Conservation (phyloP, 2,797 vertebrate genomes). For the Dendrocincla tyrannina region DNA sequence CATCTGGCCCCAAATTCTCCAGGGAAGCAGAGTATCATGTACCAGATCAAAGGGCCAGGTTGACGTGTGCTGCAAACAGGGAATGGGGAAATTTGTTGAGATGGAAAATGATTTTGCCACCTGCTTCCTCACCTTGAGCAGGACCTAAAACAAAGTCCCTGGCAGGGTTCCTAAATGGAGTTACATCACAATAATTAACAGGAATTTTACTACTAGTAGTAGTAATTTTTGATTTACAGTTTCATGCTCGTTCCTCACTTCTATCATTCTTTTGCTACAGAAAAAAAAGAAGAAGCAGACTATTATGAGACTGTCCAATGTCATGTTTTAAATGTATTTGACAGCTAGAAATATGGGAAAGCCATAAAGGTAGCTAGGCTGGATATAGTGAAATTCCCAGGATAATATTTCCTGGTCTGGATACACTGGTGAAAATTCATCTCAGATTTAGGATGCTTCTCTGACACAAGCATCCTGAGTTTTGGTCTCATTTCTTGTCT, state of each 20-base stretch:
- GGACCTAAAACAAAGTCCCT: conserved; percentile 29
- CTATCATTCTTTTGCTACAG: not conserved
- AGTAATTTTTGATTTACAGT: not conserved
- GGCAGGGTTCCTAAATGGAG: not conserved
- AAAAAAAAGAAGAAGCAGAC: not conserved
- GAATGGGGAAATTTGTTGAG: conserved; percentile 12
- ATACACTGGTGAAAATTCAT: not conserved
- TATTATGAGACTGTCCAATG: not conserved
- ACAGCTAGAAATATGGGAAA: not conserved
- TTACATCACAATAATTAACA: conserved; percentile 1
- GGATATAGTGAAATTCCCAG: not conserved
- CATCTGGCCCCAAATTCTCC: conserved; percentile 43
- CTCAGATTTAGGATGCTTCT: not conserved
- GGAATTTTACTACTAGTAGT: not conserved
- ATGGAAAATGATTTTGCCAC: conserved; percentile 41
- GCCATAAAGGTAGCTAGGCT: not conserved
- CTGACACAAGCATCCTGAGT: not conserved
- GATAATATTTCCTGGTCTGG: not conserved
- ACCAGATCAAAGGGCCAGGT: conserved; percentile 11
- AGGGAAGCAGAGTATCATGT: conserved; percentile 20
- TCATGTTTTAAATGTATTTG: not conserved
- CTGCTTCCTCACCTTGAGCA: conserved; percentile 36
- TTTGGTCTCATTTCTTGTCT: not conserved
- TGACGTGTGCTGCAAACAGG: not conserved
- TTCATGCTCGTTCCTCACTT: not conserved